A percentile compares a stretch with the other conserved stretches of the same genome.
These are phyloP conservation scores for Acanthisitta chloris DNA, from an alignment of 2,113 vertebrate genomes.

Conservation along the genomic window DNA sequence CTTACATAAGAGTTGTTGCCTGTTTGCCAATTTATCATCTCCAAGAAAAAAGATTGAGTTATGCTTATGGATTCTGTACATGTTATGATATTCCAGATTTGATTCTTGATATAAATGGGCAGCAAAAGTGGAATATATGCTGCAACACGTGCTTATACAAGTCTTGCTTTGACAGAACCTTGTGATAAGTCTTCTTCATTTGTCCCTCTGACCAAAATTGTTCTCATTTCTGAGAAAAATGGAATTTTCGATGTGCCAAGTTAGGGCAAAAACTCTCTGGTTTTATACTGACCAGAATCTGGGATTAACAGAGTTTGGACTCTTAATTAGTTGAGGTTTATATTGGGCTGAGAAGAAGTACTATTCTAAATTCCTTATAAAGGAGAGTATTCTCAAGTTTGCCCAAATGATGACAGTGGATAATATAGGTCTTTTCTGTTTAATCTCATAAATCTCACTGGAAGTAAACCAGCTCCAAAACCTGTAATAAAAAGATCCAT, in stretches of 20 bases:
- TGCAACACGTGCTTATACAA: not conserved
- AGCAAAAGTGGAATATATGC: not conserved
- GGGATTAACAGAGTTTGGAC: not conserved
- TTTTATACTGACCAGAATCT: not conserved
- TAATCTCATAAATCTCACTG: conserved; percentile 52
- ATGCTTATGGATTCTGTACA: not conserved
- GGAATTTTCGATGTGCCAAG: not conserved
- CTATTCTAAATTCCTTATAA: not conserved
- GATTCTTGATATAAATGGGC: not conserved
- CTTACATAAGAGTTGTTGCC: accelerated
- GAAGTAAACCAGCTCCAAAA: conserved; percentile 51
- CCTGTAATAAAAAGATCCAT: conserved; percentile 56
- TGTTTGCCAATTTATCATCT: not conserved
- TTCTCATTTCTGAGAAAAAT: not conserved
- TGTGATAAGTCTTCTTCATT: not conserved
- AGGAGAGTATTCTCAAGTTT: not conserved
- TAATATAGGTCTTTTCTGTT: conserved; percentile 27
- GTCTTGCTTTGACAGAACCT: not conserved
- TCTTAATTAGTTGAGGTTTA: not conserved
- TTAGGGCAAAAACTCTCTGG: not conserved
- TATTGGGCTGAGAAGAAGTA: not conserved
- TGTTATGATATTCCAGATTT: not conserved
- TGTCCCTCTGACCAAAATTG: not conserved
- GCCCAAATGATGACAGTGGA: not conserved
- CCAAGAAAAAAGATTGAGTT: not conserved